These are phyloP conservation scores for Leptopterna dolabrata DNA, from an alignment of 2,888 invertebrate genomes.

Conservation along the genomic window DNA sequence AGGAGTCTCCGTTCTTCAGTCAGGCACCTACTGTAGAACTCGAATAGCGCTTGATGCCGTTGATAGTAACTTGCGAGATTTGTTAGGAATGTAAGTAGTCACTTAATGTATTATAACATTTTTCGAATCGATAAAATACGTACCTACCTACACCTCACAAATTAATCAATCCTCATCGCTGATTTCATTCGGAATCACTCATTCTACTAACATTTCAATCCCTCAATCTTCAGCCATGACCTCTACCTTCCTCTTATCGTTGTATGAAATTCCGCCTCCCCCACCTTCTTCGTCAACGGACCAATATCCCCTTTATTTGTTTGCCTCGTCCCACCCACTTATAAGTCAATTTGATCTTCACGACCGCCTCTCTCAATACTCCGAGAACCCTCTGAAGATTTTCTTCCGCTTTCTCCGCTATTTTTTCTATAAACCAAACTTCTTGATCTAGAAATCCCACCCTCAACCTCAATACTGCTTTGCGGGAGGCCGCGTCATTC, in stretches of 20 bases:
- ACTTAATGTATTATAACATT: too few relatives aligned
- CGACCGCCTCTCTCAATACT: background rate
- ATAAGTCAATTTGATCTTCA: constrained; percentile 29
- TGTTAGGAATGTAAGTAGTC: too few relatives aligned
- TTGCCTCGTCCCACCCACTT: background rate
- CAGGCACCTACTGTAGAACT: too few relatives aligned
- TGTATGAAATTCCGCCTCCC: background rate
- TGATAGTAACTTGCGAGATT: too few relatives aligned
- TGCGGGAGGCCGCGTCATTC: background rate
- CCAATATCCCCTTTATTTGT: constrained; percentile 27
- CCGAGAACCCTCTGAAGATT: background rate
- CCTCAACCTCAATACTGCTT: background rate
- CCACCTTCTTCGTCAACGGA: background rate
- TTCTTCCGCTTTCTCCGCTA: background rate
- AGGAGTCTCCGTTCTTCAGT: too few relatives aligned
- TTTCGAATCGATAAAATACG: too few relatives aligned
- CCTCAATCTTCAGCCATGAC: background rate
- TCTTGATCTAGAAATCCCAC: background rate
- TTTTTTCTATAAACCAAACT: background rate
- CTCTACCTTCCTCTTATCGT: background rate
- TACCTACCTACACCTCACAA: too few relatives aligned
- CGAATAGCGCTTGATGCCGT: too few relatives aligned
- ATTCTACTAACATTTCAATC: background rate
- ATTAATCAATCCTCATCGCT: background rate
- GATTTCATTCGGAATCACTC: background rate